A percentile compares a stretch with the other conserved stretches of the same genome.
phyloP scores from a whole-genome alignment of 2,888 invertebrate species.

The Norana najaformis region DNA sequence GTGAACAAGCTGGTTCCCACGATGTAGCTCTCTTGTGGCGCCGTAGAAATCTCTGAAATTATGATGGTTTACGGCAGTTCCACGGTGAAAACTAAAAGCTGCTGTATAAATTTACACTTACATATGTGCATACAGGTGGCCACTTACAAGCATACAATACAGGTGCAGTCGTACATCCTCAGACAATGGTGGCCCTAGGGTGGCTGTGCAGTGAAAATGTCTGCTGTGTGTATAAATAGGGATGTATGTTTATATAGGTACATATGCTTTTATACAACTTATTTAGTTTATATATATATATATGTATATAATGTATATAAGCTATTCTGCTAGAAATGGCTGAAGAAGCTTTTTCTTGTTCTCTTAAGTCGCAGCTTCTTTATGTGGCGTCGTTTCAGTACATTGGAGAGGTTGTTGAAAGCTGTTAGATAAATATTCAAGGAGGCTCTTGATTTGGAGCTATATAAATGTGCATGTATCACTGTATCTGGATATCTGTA shows the following conservation, averaged over 20 bases:
- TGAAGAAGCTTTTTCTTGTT: not conserved
- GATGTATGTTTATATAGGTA: not conserved
- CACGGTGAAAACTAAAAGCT: too few relatives aligned
- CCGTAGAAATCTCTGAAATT: too few relatives aligned
- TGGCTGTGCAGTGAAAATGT: too few relatives aligned
- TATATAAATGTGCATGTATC: not conserved
- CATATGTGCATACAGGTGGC: too few relatives aligned
- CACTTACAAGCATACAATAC: too few relatives aligned
- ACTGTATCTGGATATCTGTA: not conserved
- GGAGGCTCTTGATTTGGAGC: too few relatives aligned
- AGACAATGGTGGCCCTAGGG: not conserved
- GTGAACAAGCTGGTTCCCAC: too few relatives aligned
- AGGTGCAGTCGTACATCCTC: too few relatives aligned
- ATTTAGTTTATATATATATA: not conserved
- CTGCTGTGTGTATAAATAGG: too few relatives aligned
- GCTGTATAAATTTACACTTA: too few relatives aligned
- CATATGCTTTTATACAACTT: not conserved
- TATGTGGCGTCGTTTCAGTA: not conserved
- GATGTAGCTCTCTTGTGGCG: too few relatives aligned
- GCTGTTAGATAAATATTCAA: not conserved
- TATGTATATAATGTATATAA: not conserved
- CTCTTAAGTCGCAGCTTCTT: not conserved
- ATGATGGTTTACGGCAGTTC: too few relatives aligned
- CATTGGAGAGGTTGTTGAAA: not conserved
- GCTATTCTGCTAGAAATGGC: not conserved